Evolutionary conservation across 1,140 invertebrate species (phyloP), one percentile per base, ranked within the genome.

Genomic region (Drosophila teissieri): DNA sequence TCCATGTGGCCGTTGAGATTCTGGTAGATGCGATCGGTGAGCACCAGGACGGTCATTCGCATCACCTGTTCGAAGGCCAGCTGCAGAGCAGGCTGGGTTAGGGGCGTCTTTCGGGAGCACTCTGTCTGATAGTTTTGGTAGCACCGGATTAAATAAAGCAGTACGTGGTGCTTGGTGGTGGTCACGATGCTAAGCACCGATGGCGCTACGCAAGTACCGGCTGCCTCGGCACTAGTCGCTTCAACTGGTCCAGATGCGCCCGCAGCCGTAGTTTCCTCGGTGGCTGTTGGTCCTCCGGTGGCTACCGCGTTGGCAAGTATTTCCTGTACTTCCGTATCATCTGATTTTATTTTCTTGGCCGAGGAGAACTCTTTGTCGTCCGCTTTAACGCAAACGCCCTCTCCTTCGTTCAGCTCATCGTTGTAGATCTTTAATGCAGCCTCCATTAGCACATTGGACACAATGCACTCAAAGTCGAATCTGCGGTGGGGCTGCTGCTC

Each of bases 391-490:
- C 51, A 17, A 11, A 17, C 46, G 11, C 52, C 58, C 0, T 72
- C 69, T 19, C 44, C 49, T 5, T 69, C 78, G 17, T 56, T 73
- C 6, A 84, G 24, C 60, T 94, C 58, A 92, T 94, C 94, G 40
- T 92, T 92, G 39, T 92, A 92, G 27, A 94, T 94, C 88, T 94
- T 93, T 2, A 92, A 82, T 2, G 95, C 70, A 2, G 95, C 93
- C 82, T 96, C 96, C 93, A 96, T 95, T 14, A 96, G 73, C 39
- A 94, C 93, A 78, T 95, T 94, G 80, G 56, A 95, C 62, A 91
- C 95, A 92, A 90, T 91, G 44, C 82, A 82, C 22, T 93, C 80
- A 36, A 93, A 91, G 83, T 94, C 82, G 42, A 86, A 77, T 45
- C 92, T 61, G 19, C 78, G 78, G 31, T 73, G 73, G 2, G 85